Percentiles rank a stretch among this genome's conserved stretches.
These are phyloP conservation scores for Nasalis larvatus DNA, from an alignment of 2,113 vertebrate genomes.

Conservation along the genomic window DNA sequence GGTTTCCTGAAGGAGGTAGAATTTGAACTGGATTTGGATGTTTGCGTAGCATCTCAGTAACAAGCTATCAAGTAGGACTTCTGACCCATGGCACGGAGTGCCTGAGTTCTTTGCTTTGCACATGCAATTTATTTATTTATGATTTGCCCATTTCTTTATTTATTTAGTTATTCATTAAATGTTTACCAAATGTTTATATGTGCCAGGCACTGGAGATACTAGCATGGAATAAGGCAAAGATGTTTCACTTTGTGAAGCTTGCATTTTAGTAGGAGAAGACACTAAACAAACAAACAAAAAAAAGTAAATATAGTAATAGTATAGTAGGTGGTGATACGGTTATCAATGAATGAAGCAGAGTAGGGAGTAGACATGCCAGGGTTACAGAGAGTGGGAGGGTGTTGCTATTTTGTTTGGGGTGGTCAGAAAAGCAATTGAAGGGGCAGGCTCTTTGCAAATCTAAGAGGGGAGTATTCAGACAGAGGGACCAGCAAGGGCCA, in stretches of 20 bases:
- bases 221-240: neutral
- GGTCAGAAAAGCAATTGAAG: neutral
- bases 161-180: neutral
- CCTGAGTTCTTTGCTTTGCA: neutral
- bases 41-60: neutral
- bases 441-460: neutral
- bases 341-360: neutral
- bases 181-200: neutral
- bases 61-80: neutral
- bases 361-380: neutral
- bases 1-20: neutral
- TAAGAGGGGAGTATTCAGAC: neutral
- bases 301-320: neutral
- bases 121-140: neutral
- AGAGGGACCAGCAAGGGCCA: neutral
- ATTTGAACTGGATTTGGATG: neutral
- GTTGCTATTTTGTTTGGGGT: neutral
- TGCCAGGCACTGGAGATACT: too few species aligned
- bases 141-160: neutral
- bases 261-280: neutral
- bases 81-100: fast-evolving
- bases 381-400: neutral
- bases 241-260: neutral
- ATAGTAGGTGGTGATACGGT: neutral
- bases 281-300: too few species aligned